Percentiles rank a stretch among this genome's conserved stretches.
Conservation (phyloP, 2,888 invertebrate genomes). For the Drosophila suboccidentalis region DNA sequence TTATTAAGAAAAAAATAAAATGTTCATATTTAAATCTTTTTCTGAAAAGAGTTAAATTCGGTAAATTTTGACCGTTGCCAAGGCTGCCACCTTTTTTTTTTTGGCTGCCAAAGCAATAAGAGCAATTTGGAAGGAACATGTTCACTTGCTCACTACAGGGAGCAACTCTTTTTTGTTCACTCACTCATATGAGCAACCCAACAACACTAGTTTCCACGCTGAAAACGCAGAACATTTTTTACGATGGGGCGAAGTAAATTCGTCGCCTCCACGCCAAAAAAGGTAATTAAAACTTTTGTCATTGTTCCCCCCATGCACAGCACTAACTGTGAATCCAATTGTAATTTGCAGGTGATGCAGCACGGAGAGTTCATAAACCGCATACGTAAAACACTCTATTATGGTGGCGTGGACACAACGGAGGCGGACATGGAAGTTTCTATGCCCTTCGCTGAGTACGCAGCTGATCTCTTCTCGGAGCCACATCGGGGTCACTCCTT, state of each 20-base stretch:
- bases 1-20: too few relatives aligned
- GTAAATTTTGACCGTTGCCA: too few relatives aligned
- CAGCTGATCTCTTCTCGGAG: conserved; percentile 93
- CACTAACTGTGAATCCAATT: not conserved
- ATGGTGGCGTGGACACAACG: conserved; percentile 86
- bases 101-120: too few relatives aligned
- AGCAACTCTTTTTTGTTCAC: too few relatives aligned
- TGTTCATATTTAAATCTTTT: too few relatives aligned
- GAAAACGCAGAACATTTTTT: conserved; percentile 31
- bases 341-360: conserved; percentile 80
- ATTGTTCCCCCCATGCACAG: not conserved
- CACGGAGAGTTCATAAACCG: conserved; percentile 93
- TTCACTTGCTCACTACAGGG: too few relatives aligned
- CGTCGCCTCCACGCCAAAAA: conserved; percentile 69
- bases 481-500: conserved; percentile 91
- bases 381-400: conserved; percentile 95
- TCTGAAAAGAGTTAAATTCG: too few relatives aligned
- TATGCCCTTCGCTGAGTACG: conserved; percentile 89
- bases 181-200: too few relatives aligned
- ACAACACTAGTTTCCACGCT: conserved; percentile 24
- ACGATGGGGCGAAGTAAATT: conserved; percentile 80
- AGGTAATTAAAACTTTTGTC: conserved; percentile 49
- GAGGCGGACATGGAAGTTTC: conserved; percentile 92
- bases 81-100: too few relatives aligned
- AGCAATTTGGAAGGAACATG: too few relatives aligned